Conservation (phyloP, 2,113 vertebrate species). For the Vimba vimba region DNA sequence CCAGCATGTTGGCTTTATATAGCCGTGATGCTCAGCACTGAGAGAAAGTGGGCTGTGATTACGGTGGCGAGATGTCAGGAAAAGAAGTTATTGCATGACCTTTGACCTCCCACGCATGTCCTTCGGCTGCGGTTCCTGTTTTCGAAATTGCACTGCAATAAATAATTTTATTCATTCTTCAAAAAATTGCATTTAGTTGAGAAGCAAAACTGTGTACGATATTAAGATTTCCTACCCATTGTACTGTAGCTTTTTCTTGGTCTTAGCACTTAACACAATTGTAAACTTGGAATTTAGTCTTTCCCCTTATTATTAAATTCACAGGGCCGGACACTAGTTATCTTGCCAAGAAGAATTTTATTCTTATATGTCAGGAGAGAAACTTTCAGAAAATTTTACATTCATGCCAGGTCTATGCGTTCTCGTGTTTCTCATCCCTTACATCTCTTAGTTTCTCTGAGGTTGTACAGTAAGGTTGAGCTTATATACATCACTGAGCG, state of each 20-base stretch:
- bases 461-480: too few species aligned
- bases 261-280: not conserved
- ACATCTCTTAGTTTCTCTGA: too few species aligned
- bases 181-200: not conserved
- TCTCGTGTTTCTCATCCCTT: too few species aligned
- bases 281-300: too few species aligned
- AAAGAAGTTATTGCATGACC: not conserved
- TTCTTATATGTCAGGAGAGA: too few species aligned
- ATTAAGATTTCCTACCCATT: not conserved
- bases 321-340: too few species aligned
- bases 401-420: too few species aligned
- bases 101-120: not conserved
- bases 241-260: not conserved
- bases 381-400: too few species aligned
- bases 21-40: not conserved
- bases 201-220: not conserved
- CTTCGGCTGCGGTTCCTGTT: not conserved
- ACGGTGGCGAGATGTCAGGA: not conserved
- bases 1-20: not conserved
- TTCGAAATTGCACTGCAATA: not conserved
- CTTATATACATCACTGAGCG: too few species aligned
- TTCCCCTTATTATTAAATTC: too few species aligned
- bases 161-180: not conserved
- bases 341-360: too few species aligned
- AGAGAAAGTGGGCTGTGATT: slow-evolving; percentile 14